Evolutionary conservation across 2,797 vertebrate species (phyloP), one percentile per base, ranked within the genome.

Genomic region (Periophthalmus magnuspinnatus): DNA sequence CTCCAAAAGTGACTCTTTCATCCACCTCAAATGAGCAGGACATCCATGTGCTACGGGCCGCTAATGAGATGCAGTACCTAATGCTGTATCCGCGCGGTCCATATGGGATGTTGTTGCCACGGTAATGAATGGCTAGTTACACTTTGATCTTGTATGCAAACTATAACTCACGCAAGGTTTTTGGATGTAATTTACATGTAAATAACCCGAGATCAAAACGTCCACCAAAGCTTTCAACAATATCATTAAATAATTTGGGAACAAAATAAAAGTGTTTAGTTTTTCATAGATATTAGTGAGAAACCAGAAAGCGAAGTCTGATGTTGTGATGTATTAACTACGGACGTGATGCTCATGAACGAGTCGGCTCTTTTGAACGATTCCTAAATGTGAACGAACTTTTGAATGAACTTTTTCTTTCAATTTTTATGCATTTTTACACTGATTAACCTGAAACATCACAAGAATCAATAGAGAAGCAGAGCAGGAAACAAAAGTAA

Each of bases 121-220:
- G 38, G 62, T 64, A 64, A 64, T 64, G 62, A 64, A 22, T 47
- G 10, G 62, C 14, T 22, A 22, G 38, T 28, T 24, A 13, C 38
- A 24, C 61, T 63, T 63, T 63, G 61, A 63, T 63, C 61, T 63
- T 11, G 11, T 17, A 63, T 63, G 38, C 61, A 24, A 61, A 24
- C 21, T 63, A 22, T 63, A 47, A 63, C 45, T 6, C 21, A 17
- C 3, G 13, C 14, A 60, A 48, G 41, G 21, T 47, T 64, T 48
- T 61, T 8, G 41, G 22, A 8, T 22, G 41, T 17, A 64, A 17
- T 64, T 64, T 48, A 64, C 62, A 64, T 47, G 36, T 45, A 45
- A 64, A 64, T 64, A 16, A 64, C 62, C 41, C 14, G 7, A 64
- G 22, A 38, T 45, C 19, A 28, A 64, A 64, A 24, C 16, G 41